Evolutionary conservation across 2,888 invertebrate species (phyloP).

Genomic region (Geophilus truncorum): DNA sequence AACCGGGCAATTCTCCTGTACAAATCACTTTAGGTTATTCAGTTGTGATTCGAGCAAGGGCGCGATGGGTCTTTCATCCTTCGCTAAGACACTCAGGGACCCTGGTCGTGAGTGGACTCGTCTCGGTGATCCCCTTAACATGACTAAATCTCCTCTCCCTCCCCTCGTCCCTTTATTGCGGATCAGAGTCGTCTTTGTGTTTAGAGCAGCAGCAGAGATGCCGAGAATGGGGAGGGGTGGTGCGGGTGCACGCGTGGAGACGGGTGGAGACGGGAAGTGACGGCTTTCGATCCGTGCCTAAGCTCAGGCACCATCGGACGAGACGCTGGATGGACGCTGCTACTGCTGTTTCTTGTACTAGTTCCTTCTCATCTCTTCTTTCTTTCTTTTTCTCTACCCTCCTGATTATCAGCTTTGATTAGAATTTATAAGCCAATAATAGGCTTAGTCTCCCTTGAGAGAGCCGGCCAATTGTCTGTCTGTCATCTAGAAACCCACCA

Average conservation of each 20-base stretch:
- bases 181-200: background rate
- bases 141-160: background rate
- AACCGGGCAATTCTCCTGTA: background rate
- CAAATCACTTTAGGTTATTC: background rate
- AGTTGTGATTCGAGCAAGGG: background rate
- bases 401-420: constrained; percentile 29
- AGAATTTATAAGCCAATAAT: constrained; percentile 29
- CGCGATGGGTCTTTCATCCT: background rate
- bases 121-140: background rate
- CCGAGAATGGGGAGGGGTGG: background rate
- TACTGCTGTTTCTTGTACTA: background rate
- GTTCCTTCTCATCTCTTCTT: background rate
- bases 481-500: background rate
- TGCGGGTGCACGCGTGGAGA: background rate
- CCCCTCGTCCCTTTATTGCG: background rate
- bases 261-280: background rate
- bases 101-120: background rate
- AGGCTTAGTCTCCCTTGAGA: constrained; percentile 25
- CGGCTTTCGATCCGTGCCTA: background rate
- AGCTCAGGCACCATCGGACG: background rate
- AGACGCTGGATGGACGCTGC: background rate
- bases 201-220: background rate
- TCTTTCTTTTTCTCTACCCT: background rate
- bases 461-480: constrained; percentile 26
- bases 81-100: background rate